Conservation (phyloP, 2,797 vertebrate species). For the Myoxocephalus aenaeus region DNA sequence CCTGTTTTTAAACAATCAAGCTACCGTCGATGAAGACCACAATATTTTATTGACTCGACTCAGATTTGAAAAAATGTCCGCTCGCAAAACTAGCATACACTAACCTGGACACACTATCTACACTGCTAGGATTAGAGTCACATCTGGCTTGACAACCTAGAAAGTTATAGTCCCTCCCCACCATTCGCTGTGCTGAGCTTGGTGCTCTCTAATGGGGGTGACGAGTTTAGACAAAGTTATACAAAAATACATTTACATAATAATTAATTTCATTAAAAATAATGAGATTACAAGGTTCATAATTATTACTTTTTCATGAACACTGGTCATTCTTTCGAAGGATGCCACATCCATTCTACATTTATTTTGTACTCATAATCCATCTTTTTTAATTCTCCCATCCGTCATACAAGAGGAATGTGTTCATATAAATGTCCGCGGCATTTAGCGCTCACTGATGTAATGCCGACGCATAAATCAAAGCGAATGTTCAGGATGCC, state of each 20-base stretch:
- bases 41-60: neutral
- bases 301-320: too few relatives aligned
- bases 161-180: neutral
- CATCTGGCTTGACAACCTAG: too few relatives aligned
- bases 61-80: neutral
- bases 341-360: neutral
- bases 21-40: too few relatives aligned
- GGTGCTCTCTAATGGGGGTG: neutral
- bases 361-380: neutral
- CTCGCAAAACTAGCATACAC: neutral
- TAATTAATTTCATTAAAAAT: too few relatives aligned
- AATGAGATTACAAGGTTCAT: too few relatives aligned
- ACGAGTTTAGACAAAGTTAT: neutral
- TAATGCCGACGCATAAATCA: constrained; percentile 33
- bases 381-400: neutral
- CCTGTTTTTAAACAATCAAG: neutral
- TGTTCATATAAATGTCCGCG: neutral
- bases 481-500: constrained; percentile 28
- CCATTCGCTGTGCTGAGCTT: neutral
- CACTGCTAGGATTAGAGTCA: too few relatives aligned
- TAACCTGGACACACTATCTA: neutral
- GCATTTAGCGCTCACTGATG: constrained; percentile 14
- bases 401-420: neutral
- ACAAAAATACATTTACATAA: too few relatives aligned
- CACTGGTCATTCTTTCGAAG: too few relatives aligned